Conservation (phyloP, 2,113 vertebrate genomes). For the Lycaon pictus region DNA sequence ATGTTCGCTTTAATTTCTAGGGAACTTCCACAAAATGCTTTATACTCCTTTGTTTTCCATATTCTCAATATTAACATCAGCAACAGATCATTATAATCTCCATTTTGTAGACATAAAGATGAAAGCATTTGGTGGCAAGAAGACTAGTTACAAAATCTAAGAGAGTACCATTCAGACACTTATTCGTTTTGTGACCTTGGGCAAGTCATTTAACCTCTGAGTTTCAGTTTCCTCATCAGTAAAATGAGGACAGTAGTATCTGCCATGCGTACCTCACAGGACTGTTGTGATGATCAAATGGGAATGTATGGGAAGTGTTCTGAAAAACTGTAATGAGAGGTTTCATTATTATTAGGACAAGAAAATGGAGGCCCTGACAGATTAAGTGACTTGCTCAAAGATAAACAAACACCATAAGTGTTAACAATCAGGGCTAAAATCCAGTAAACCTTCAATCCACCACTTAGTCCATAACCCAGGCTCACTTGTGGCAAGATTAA, state of each 20-base stretch:
- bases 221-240: slow-evolving; percentile 68
- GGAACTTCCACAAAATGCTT: slow-evolving; percentile 63
- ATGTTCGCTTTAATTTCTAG: slow-evolving; percentile 46
- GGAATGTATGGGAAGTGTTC: slow-evolving; percentile 72
- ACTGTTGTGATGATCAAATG: slow-evolving; percentile 74
- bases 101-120: slow-evolving; percentile 37
- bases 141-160: slow-evolving; percentile 63
- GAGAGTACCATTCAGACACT: slow-evolving; percentile 31
- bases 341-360: slow-evolving; percentile 75
- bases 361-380: slow-evolving; percentile 68
- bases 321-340: slow-evolving; percentile 75
- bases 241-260: slow-evolving; percentile 71
- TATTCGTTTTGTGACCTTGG: slow-evolving; percentile 73
- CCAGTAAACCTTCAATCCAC: slow-evolving; percentile 39
- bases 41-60: slow-evolving; percentile 48
- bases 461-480: slow-evolving; percentile 40
- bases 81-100: slow-evolving; percentile 43
- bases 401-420: slow-evolving; percentile 74
- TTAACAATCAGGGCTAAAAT: slow-evolving; percentile 60
- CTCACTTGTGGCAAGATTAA: slow-evolving; percentile 43
- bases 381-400: slow-evolving; percentile 80
- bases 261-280: slow-evolving; percentile 73
- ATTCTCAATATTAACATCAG: slow-evolving; percentile 45
- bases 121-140: slow-evolving; percentile 59
- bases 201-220: slow-evolving; percentile 75